Base-by-base conservation (phyloP, 1,140 invertebrate genomes). In the Halesus radiatus region DNA sequence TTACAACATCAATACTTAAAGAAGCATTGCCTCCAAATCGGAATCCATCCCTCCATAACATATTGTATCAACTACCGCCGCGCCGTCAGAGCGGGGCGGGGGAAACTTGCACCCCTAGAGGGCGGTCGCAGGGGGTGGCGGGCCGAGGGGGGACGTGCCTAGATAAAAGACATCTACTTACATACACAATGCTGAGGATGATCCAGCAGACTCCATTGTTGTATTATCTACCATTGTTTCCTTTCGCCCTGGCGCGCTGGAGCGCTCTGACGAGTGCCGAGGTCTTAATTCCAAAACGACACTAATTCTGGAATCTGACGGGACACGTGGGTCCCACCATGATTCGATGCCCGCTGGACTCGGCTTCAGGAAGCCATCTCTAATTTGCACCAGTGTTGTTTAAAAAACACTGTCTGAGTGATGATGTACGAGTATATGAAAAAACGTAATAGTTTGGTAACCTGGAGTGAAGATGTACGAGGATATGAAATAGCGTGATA, bases 181-280 rank as follows among this genome's bases (percentile, higher is more conserved):
- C 68, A 79, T 58, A 82, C 79, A 84, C 80, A 82, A 82, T 81
- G 58, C 83, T 75, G 76, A 74, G 83, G 83, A 84, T 84, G 80
- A 84, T 84, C 83, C 83, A 80, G 83, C 78, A 78, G 78, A 78
- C 83, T 75, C 83, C 83, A 84, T 84, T 84, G 83, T 84, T 82
- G 78, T 82, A 84, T 84, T 84, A 84, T 84, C 83, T 82, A 78
- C 79, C 80, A 82, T 84, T 84, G 83, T 84, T 84, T 83, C 82
- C 72, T 83, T 83, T 82, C 73, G 73, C 75, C 76, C 52, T 62
- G n/a, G 37, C 76, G 77, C 54, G 76, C 73, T 68, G 68, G 45
- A 53, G 53, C 52, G 73, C 74, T 56, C 50, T 74, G 70, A 52
- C 60, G 66, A 79, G 68, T 74, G 70, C 56, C 26, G 66, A 79